Percentiles rank a stretch among this genome's conserved stretches.
Evolutionary conservation across 2,113 vertebrate species (phyloP).

Genomic region (Larimichthys crocea): DNA sequence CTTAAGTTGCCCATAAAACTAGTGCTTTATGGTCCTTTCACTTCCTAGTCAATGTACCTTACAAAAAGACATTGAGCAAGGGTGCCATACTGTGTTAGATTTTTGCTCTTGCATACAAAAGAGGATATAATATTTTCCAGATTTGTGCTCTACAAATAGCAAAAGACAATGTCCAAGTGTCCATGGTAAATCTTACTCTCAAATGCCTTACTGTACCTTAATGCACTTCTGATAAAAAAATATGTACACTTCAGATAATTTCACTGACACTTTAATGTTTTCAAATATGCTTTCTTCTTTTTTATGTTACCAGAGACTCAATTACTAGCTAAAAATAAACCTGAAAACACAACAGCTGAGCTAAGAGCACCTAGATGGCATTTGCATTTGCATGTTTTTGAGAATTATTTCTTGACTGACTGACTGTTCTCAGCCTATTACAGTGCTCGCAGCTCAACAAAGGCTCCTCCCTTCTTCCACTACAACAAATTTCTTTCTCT

Average conservation of each 20-base stretch:
- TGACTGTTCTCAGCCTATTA: background rate
- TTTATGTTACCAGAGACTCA: constrained; percentile 64
- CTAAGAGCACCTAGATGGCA: constrained; percentile 25
- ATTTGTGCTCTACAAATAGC: constrained; percentile 20
- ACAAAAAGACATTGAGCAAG: constrained; percentile 46
- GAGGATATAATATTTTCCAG: constrained; percentile 7
- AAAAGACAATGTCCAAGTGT: background rate
- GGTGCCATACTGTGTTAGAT: constrained; percentile 32
- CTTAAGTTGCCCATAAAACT: constrained; percentile 47
- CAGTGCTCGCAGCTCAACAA: background rate
- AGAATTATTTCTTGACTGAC: constrained; percentile 15
- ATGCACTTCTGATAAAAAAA: background rate
- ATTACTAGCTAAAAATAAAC: constrained; percentile 61
- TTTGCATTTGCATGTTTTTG: constrained; percentile 5
- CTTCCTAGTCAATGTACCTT: constrained; percentile 52
- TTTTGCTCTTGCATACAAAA: constrained; percentile 13
- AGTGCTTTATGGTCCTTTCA: constrained; percentile 47
- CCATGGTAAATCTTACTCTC: background rate
- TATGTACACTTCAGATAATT: constrained; percentile 22
- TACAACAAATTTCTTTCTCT: background rate
- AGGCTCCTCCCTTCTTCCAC: background rate
- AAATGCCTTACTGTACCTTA: background rate
- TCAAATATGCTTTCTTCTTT: constrained; percentile 28
- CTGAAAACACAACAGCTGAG: constrained; percentile 52
- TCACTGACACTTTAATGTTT: constrained; percentile 13